Evolutionary conservation across 2,797 vertebrate species (phyloP).

Genomic region (Babyrousa celebensis): DNA sequence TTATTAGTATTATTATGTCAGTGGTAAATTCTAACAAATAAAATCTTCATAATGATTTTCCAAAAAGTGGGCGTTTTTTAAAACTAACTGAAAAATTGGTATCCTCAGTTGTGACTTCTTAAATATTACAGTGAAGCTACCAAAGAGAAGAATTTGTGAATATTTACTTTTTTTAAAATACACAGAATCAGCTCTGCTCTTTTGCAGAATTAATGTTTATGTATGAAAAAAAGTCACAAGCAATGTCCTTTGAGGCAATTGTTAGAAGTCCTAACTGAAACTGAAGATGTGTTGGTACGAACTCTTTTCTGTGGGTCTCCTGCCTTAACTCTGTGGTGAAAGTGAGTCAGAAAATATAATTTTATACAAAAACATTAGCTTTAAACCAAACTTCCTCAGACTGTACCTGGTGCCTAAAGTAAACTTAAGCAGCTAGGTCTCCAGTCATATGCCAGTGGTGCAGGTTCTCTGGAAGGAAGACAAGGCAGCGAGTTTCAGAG

Average conservation of each 20-base stretch:
- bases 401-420: background rate
- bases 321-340: background rate
- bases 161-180: conserved; percentile 19
- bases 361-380: background rate
- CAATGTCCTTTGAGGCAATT: background rate
- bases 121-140: conserved; percentile 39
- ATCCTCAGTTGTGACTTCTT: background rate
- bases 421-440: background rate
- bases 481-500: background rate
- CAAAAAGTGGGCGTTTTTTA: background rate
- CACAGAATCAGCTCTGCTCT: conserved; percentile 14
- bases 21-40: too few species aligned
- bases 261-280: background rate
- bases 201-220: conserved; percentile 51
- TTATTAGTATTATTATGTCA: too few species aligned
- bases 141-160: conserved; percentile 4
- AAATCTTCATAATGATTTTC: too few species aligned
- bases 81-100: background rate
- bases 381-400: background rate
- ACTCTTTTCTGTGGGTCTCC: background rate
- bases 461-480: conserved; percentile 65
- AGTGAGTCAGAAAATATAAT: background rate
- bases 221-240: background rate
- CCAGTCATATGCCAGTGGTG: too few species aligned
- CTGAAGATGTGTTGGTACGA: conserved; percentile 6